A percentile compares a stretch with the other conserved stretches of the same genome.
Evolutionary conservation across 2,797 vertebrate genomes (phyloP).

Genomic region (Oceanodroma leucorhoa): DNA sequence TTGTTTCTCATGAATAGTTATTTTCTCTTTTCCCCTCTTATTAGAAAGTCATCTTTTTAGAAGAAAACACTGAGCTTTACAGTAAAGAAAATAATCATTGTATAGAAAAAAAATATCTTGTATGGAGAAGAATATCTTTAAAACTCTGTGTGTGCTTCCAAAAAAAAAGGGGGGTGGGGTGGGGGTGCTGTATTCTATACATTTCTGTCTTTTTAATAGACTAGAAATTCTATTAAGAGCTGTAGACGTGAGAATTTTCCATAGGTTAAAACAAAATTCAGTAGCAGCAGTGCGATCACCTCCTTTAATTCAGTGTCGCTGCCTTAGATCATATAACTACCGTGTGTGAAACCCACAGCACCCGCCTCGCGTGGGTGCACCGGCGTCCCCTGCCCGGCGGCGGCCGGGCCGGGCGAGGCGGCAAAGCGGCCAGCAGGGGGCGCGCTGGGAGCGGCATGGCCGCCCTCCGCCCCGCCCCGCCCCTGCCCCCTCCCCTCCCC

Average conservation of each 20-base stretch:
- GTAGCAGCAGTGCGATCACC: too few species aligned
- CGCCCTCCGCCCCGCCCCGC: too few species aligned
- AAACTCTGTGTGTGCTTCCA: rapidly evolving
- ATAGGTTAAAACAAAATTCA: rapidly evolving
- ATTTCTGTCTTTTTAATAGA: too few species aligned
- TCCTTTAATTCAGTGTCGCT: background rate
- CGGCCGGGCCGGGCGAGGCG: background rate
- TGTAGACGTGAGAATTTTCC: background rate
- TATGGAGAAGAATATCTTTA: rapidly evolving
- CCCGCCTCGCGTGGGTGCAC: background rate
- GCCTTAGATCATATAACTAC: rapidly evolving
- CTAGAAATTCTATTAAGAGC: background rate
- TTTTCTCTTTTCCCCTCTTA: background rate
- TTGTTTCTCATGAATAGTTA: background rate
- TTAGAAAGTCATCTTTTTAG: too few species aligned
- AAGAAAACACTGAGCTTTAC: background rate
- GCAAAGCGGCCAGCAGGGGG: background rate
- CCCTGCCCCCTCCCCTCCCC: too few species aligned
- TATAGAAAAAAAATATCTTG: rapidly evolving
- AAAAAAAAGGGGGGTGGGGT: rapidly evolving
- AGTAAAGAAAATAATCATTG: rapidly evolving
- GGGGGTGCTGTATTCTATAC: background rate
- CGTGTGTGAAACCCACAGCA: rapidly evolving
- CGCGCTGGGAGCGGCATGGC: background rate
- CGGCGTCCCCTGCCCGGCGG: too few species aligned